Conservation (phyloP, 2,888 invertebrate genomes). For the Eupithecia abbreviata region DNA sequence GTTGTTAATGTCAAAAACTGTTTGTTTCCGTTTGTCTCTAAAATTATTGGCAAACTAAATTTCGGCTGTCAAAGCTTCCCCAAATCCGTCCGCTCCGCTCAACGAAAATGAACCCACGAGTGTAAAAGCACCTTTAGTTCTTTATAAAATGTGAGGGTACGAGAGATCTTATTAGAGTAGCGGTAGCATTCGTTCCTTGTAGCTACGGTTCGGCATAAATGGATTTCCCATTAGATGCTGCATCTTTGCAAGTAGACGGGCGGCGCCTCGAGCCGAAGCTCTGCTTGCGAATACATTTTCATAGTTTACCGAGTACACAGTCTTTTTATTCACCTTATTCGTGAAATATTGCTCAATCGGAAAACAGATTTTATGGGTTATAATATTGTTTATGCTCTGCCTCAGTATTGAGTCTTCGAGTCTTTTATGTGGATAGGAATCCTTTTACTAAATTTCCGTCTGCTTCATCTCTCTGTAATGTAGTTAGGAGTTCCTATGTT, state of each 20-base stretch:
- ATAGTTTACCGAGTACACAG: conserved; percentile 47
- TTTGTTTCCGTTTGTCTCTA: background rate
- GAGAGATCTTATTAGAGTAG: conserved; percentile 54
- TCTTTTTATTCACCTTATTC: conserved; percentile 43
- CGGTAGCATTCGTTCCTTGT: conserved; percentile 44
- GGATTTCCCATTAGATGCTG: conserved; percentile 66
- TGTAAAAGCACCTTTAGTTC: conserved; percentile 27
- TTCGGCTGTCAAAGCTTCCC: background rate
- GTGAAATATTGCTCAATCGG: conserved; percentile 39
- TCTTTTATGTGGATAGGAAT: conserved; percentile 40
- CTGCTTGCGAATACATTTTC: conserved; percentile 52
- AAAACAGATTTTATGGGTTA: conserved; percentile 36
- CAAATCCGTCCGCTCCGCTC: background rate
- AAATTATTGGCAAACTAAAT: background rate
- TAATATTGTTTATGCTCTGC: conserved; percentile 37
- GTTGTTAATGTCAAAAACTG: background rate
- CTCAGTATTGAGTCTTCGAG: conserved; percentile 25
- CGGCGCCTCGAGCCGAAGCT: conserved; percentile 42
- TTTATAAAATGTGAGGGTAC: conserved; percentile 41
- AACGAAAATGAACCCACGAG: background rate
- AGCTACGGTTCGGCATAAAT: conserved; percentile 61
- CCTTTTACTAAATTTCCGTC: conserved; percentile 43
- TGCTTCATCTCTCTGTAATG: conserved; percentile 36
- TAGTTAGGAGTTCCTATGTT: conserved; percentile 42
- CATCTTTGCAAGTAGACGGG: conserved; percentile 50